Percentiles rank a stretch among this genome's conserved stretches.
These are phyloP conservation scores for Thomomys bottae DNA, from an alignment of 2,113 vertebrate species.

Conservation along the genomic window DNA sequence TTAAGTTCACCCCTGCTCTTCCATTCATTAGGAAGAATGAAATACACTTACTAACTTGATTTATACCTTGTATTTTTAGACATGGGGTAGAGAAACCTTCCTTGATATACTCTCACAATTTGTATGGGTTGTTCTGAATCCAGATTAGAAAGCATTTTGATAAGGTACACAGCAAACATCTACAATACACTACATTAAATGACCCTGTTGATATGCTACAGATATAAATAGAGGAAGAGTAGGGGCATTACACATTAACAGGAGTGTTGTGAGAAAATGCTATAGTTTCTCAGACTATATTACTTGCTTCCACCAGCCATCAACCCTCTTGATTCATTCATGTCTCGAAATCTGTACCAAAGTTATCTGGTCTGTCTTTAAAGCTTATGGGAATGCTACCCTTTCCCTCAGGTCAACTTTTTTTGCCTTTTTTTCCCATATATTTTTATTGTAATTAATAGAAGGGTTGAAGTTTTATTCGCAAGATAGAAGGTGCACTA, in stretches of 20 bases:
- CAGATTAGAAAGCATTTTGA: conserved; percentile 34
- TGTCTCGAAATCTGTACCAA: background rate
- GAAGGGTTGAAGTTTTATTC: too few relatives aligned
- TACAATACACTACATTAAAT: background rate
- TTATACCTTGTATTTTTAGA: conserved; percentile 40
- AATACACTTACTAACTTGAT: background rate
- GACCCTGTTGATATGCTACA: background rate
- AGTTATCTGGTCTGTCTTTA: background rate
- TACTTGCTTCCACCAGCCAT: background rate
- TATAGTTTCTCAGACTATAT: background rate
- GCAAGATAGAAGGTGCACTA: too few relatives aligned
- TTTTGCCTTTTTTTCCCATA: too few relatives aligned
- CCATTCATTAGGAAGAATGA: background rate
- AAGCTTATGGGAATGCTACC: background rate
- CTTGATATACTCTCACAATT: background rate
- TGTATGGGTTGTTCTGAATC: background rate
- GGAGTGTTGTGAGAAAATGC: background rate
- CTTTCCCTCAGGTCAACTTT: background rate
- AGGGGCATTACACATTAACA: background rate
- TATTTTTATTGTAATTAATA: too few relatives aligned
- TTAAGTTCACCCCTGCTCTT: background rate
- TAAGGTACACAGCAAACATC: background rate
- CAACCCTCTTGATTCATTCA: background rate
- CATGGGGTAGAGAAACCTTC: background rate
- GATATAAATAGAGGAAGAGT: background rate